Conservation (phyloP, 2,888 invertebrate species). For the Parnassius orleans region DNA sequence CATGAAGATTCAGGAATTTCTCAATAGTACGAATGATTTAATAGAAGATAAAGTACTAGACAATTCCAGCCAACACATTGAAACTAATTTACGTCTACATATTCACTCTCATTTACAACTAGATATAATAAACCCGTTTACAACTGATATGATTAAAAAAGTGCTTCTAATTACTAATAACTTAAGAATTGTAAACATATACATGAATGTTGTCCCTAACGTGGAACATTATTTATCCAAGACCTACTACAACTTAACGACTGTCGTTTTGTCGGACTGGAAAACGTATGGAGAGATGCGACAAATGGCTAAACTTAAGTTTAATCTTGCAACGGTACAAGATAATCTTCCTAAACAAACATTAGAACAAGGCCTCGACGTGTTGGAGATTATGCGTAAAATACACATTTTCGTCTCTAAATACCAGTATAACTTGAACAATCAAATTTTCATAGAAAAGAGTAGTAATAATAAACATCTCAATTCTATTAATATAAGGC, state of each 20-base stretch:
- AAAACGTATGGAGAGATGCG: slow-evolving; percentile 98
- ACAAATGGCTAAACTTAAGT: slow-evolving; percentile 92
- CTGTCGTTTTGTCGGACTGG: slow-evolving; percentile 98
- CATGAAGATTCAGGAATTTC: slow-evolving; percentile 56
- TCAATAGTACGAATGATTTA: slow-evolving; percentile 57
- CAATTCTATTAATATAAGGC: slow-evolving; percentile 96
- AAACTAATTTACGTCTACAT: slow-evolving; percentile 94
- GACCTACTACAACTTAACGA: slow-evolving; percentile 98
- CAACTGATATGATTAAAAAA: slow-evolving; percentile 83
- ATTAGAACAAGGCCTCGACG: slow-evolving; percentile 97
- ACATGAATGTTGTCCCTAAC: slow-evolving; percentile 83
- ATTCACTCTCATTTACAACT: slow-evolving; percentile 94
- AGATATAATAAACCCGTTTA: slow-evolving; percentile 87
- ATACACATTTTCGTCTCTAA: slow-evolving; percentile 96
- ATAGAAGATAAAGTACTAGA: slow-evolving; percentile 82
- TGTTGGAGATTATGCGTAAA: slow-evolving; percentile 97
- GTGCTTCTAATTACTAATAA: slow-evolving; percentile 81
- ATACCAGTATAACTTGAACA: slow-evolving; percentile 97
- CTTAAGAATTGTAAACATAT: slow-evolving; percentile 76
- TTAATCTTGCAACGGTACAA: slow-evolving; percentile 90
- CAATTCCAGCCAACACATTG: slow-evolving; percentile 91
- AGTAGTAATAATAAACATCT: slow-evolving; percentile 95
- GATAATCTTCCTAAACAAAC: slow-evolving; percentile 98
- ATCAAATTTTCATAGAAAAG: slow-evolving; percentile 97
- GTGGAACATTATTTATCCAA: slow-evolving; percentile 96